Evolutionary conservation across 2,888 invertebrate genomes (phyloP).

Genomic region (Mongoloraphidia duomilia): DNA sequence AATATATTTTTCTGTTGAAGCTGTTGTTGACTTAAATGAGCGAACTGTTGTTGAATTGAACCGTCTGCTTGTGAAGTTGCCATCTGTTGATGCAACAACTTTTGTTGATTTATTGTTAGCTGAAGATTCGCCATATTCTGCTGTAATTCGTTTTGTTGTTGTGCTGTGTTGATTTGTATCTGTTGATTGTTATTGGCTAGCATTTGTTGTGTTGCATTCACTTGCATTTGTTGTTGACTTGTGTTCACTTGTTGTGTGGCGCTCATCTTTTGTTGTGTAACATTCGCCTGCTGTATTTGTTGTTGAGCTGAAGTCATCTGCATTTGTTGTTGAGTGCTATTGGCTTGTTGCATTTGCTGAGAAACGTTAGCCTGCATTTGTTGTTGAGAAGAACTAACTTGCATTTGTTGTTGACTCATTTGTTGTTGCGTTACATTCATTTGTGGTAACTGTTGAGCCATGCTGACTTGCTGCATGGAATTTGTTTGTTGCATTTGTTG

Average conservation of each 20-base stretch:
- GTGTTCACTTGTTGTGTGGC: no score
- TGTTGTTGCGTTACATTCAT: slow-evolving; percentile 8
- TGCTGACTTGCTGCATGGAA: slow-evolving; percentile 14
- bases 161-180: slow-evolving; percentile 19
- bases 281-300: slow-evolving; percentile 17
- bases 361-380: slow-evolving; percentile 5
- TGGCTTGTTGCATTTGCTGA: not conserved
- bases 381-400: slow-evolving; percentile 11
- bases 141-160: slow-evolving; percentile 15
- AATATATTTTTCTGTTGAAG: slow-evolving; percentile 24
- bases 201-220: slow-evolving; percentile 22
- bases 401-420: slow-evolving; percentile 18
- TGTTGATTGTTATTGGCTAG: slow-evolving; percentile 15
- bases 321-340: slow-evolving; percentile 6
- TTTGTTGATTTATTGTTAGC: slow-evolving; percentile 6
- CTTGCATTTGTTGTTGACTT: slow-evolving; percentile 25
- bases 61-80: slow-evolving; percentile 13
- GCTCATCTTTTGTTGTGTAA: slow-evolving; percentile 9
- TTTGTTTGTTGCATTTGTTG: slow-evolving; percentile 14
- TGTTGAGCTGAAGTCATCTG: no score
- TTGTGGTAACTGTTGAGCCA: slow-evolving; percentile 8
- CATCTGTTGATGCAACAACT: slow-evolving; percentile 1
- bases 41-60: slow-evolving; percentile 16
- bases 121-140: slow-evolving; percentile 8
- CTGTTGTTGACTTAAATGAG: slow-evolving; percentile 21